Conservation (phyloP, 2,888 invertebrate genomes). For the Eristalis pertinax region DNA sequence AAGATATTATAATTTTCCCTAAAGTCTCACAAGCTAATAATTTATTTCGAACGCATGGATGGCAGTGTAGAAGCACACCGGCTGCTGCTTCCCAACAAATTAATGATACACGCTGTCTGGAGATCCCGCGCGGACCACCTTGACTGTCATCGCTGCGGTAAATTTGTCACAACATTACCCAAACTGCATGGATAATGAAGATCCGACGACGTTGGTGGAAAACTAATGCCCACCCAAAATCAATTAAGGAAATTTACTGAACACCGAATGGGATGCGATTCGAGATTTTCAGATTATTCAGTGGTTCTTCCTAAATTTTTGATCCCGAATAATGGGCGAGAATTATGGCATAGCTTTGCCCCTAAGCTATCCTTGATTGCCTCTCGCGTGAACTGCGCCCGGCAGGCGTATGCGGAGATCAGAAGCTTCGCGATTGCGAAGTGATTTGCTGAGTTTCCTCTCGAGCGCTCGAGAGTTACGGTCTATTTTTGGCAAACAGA, state of each 20-base stretch:
- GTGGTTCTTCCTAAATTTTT: neutral
- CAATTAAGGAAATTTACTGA: conserved; percentile 52
- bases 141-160: conserved; percentile 67
- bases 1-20: conserved; percentile 64
- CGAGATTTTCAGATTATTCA: neutral
- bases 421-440: neutral
- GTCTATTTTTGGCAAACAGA: neutral
- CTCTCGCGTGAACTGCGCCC: neutral
- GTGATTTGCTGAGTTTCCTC: neutral
- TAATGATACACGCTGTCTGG: conserved; percentile 61
- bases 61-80: neutral
- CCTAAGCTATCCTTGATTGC: neutral
- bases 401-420: neutral
- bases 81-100: conserved; percentile 19
- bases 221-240: conserved; percentile 59
- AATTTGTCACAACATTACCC: conserved; percentile 69
- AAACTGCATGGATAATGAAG: conserved; percentile 58
- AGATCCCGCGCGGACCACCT: conserved; percentile 55
- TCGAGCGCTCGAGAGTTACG: neutral
- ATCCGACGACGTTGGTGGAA: conserved; percentile 36
- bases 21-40: conserved; percentile 49
- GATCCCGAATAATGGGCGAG: neutral
- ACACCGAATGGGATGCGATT: conserved; percentile 1
- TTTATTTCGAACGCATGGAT: conserved; percentile 50
- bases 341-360: neutral